Evolutionary conservation across 2,888 invertebrate genomes (phyloP).

Genomic region (Apamea monoglypha): DNA sequence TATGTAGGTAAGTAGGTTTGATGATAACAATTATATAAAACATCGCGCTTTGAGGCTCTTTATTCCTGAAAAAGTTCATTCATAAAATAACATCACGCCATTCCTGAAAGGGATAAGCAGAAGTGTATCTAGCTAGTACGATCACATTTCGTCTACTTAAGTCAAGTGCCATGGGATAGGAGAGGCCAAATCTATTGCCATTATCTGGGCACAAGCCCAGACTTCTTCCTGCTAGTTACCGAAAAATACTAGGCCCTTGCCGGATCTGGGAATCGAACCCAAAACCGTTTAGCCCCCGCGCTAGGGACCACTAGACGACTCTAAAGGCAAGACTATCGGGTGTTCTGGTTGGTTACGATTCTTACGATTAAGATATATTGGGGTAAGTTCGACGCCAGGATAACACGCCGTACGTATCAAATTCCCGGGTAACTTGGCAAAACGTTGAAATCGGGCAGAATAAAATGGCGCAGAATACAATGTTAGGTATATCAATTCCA

Average conservation of each 20-base stretch:
- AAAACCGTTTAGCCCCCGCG: neutral
- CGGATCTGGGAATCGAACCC: neutral
- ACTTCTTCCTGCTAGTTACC: neutral
- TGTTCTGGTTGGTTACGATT: neutral
- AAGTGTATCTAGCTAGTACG: neutral
- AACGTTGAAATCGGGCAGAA: neutral
- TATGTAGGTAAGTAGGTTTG: neutral
- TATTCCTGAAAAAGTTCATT: neutral
- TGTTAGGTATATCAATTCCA: neutral
- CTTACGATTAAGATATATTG: neutral
- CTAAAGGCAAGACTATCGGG: no score
- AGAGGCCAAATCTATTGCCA: neutral
- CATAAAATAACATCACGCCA: neutral
- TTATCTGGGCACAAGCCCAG: neutral
- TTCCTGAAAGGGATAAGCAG: neutral
- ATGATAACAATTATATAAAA: neutral
- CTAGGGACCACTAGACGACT: neutral
- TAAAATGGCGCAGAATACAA: neutral
- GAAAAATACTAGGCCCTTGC: neutral
- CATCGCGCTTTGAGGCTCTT: neutral
- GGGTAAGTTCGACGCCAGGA: neutral
- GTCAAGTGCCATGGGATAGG: neutral
- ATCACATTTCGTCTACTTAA: neutral
- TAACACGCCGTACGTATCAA: neutral
- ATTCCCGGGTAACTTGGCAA: neutral